A percentile compares a stretch with the other conserved stretches of the same genome.
Conservation (phyloP, 2,113 vertebrate genomes). For the Brachionichthys hirsutus region DNA sequence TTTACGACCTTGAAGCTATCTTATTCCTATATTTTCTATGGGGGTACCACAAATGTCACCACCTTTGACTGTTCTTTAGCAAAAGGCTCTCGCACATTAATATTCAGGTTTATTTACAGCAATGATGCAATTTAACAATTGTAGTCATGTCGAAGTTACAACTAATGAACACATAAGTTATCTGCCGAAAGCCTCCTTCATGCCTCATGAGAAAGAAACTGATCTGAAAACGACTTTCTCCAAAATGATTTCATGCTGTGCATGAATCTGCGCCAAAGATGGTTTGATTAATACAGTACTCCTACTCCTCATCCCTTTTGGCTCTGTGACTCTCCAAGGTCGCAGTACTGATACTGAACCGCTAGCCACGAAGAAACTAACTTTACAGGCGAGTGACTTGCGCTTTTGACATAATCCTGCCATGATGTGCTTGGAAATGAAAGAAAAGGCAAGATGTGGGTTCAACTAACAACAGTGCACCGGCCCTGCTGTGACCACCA, state of each 20-base stretch:
- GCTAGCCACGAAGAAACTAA: constrained; percentile 5
- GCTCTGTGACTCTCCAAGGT: constrained; percentile 62
- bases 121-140: constrained; percentile 44
- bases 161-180: constrained; percentile 11
- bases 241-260: constrained; percentile 34
- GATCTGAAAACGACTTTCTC: constrained; percentile 35
- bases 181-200: constrained; percentile 15
- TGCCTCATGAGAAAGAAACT: constrained; percentile 20
- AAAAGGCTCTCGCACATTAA: constrained; percentile 44
- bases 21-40: constrained; percentile 17
- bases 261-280: constrained; percentile 21
- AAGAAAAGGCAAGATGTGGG: constrained; percentile 44
- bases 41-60: constrained; percentile 23
- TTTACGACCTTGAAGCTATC: constrained; percentile 23
- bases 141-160: constrained; percentile 17
- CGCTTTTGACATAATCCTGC: constrained; percentile 45
- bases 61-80: constrained; percentile 36
- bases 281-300: constrained; percentile 29
- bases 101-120: constrained; percentile 34
- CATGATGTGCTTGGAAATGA: constrained; percentile 42
- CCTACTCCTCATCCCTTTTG: constrained; percentile 33
- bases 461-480: constrained; percentile 54
- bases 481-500: constrained; percentile 60
- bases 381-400: constrained; percentile 32
- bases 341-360: constrained; percentile 43